A percentile compares a stretch with the other conserved stretches of the same genome.
These are phyloP conservation scores for Brachycybe producta DNA, from an alignment of 2,888 invertebrate species.

Conservation along the genomic window DNA sequence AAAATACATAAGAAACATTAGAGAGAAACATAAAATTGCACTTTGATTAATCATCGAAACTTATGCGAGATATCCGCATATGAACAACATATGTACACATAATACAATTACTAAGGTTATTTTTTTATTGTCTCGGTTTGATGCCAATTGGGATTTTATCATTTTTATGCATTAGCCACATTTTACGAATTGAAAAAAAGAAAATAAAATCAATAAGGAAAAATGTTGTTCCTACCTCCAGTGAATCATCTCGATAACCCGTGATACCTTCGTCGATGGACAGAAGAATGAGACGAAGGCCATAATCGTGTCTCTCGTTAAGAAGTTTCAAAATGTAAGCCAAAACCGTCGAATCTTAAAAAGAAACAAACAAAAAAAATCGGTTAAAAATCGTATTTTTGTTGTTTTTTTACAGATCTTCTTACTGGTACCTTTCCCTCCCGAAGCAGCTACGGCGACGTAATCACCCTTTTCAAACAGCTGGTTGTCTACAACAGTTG, in stretches of 20 bases:
- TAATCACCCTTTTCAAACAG: slow-evolving; percentile 70
- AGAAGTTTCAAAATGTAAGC: slow-evolving; percentile 83
- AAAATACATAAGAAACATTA: no score
- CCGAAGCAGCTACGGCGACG: slow-evolving; percentile 75
- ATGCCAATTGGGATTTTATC: no score
- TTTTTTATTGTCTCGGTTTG: no score
- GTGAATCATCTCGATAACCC: slow-evolving; percentile 47
- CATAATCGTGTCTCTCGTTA: slow-evolving; percentile 81
- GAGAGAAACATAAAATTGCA: no score
- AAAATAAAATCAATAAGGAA: no score
- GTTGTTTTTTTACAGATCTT: neutral
- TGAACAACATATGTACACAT: no score
- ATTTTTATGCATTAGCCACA: no score
- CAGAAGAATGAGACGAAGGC: slow-evolving; percentile 71
- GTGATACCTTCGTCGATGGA: slow-evolving; percentile 99
- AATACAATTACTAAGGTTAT: no score
- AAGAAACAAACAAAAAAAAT: neutral
- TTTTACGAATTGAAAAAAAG: no score
- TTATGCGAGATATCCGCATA: no score
- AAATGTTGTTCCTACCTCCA: slow-evolving; percentile 28
- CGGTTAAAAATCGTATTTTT: neutral
- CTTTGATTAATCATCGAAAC: no score
- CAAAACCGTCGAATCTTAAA: slow-evolving; percentile 81
- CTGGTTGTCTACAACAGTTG: slow-evolving; percentile 66
- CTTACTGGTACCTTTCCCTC: slow-evolving; percentile 36